phyloP scores from a whole-genome alignment of 1,140 invertebrate species.

The Fopius arisanus region DNA sequence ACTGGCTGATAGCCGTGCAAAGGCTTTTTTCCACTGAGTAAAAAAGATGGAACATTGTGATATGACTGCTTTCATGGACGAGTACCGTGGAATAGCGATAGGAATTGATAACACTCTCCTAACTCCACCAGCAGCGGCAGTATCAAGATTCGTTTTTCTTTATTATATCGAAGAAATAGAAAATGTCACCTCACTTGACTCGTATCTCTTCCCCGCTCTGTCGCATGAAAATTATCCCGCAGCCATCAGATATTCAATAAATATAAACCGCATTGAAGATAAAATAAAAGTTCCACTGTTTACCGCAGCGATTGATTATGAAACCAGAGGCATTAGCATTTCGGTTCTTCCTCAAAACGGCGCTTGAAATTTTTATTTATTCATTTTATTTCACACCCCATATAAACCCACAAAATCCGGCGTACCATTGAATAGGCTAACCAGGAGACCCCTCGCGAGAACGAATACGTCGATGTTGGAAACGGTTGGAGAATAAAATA shows the following conservation, averaged over 20 bases:
- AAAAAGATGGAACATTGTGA: conserved; percentile 13
- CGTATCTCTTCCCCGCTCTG: neutral
- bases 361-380: neutral
- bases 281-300: neutral
- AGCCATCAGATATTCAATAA: neutral
- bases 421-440: neutral
- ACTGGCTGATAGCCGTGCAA: neutral
- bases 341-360: neutral
- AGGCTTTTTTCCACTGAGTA: neutral
- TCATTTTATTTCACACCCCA: neutral
- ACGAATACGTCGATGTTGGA: conserved; percentile 22
- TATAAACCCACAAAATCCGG: neutral
- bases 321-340: neutral
- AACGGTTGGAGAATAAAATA: conserved; percentile 45
- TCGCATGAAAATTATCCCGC: conserved; percentile 2
- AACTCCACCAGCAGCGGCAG: conserved; percentile 42
- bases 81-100: conserved; percentile 33
- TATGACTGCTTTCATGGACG: neutral
- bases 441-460: neutral
- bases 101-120: conserved; percentile 51
- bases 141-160: conserved; percentile 44
- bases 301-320: neutral
- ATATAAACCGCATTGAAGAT: neutral
- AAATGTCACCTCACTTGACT: conserved; percentile 9
- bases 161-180: conserved; percentile 3